Percentiles rank a stretch among this genome's conserved stretches.
Conservation (phyloP, 2,113 vertebrate species). For the Sialia sialis region DNA sequence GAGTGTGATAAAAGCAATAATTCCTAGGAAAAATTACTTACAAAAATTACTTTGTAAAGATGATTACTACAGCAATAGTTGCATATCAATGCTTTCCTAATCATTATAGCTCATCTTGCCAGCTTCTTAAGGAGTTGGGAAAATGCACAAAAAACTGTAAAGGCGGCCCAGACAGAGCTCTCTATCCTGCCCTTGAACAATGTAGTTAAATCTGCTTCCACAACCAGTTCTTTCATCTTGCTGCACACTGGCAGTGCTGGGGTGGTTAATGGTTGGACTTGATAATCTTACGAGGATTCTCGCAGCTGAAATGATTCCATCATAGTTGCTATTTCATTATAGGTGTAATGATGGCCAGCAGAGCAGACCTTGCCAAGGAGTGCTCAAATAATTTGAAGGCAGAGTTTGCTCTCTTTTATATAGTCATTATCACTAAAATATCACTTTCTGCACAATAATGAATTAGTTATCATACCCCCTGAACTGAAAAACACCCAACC, state of each 20-base stretch:
- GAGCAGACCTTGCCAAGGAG: not conserved
- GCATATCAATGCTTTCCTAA: not conserved
- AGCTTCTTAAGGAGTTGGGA: not conserved
- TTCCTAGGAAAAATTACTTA: not conserved
- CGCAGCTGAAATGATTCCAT: not conserved
- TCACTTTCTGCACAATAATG: not conserved
- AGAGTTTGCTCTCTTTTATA: not conserved
- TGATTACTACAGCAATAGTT: not conserved
- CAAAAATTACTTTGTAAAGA: not conserved
- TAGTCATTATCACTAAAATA: not conserved
- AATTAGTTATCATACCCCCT: not conserved
- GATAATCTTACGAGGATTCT: not conserved
- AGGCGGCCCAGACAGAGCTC: not conserved
- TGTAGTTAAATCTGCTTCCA: not conserved
- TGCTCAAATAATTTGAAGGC: not conserved
- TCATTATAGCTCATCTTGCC: not conserved
- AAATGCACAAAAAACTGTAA: not conserved
- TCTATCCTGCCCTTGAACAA: not conserved
- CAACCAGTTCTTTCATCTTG: not conserved
- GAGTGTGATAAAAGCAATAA: not conserved
- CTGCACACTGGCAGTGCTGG: not conserved
- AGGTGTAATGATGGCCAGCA: not conserved
- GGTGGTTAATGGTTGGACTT: not conserved
- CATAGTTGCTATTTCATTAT: not conserved
- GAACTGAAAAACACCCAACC: fast-evolving